Conservation (phyloP, 2,113 vertebrate species). For the Lophura nycthemera region DNA sequence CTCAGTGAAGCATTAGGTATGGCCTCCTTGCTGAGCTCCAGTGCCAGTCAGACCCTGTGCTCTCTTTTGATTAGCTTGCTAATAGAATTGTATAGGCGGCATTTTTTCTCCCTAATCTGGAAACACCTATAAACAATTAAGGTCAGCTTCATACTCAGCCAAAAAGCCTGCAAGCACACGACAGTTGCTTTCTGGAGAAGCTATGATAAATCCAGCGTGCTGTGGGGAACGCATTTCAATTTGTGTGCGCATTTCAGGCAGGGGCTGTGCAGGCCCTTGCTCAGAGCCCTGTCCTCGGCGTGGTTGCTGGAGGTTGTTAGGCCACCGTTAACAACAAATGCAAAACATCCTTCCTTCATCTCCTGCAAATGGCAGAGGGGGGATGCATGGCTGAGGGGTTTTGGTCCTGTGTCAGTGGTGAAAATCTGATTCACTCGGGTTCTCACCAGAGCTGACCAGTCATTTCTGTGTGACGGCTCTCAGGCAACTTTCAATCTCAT, state of each 20-base stretch:
- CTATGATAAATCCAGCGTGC: not conserved
- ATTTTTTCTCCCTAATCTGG: not conserved
- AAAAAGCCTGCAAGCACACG: not conserved
- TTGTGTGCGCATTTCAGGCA: not conserved
- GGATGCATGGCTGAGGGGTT: not conserved
- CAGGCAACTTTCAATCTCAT: not conserved
- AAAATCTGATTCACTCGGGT: not conserved
- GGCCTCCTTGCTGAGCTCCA: not conserved
- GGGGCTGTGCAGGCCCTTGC: not conserved
- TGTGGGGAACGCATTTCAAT: not conserved
- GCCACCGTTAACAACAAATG: not conserved
- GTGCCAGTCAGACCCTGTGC: not conserved
- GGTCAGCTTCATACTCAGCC: not conserved
- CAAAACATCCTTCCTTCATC: not conserved
- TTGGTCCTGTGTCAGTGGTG: not conserved
- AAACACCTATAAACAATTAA: not conserved
- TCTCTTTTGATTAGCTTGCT: not conserved
- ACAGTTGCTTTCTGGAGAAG: not conserved
- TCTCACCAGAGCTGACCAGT: not conserved
- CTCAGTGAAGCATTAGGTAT: slow-evolving; percentile 25
- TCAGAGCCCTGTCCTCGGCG: not conserved
- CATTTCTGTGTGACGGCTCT: not conserved
- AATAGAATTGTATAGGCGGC: not conserved
- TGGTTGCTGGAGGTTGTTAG: not conserved
- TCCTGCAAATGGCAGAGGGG: not conserved